Evolutionary conservation across 1,140 invertebrate species (phyloP), one percentile per base, ranked within the genome.

Genomic region (Ylistrum balloti): DNA sequence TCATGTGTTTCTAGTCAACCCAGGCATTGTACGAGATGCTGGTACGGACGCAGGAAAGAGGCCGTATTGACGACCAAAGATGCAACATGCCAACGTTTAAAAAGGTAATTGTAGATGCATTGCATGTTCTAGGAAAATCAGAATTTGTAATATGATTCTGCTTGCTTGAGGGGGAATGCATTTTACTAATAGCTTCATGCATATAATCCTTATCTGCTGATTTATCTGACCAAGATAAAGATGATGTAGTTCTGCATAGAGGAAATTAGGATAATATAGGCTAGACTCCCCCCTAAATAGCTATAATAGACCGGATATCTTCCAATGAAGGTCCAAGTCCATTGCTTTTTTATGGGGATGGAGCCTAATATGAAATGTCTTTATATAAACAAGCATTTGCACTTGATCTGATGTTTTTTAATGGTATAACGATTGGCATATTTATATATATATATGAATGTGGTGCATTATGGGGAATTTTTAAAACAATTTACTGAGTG

Each of bases 51-150:
- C 87, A 91, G 35, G 90, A 99, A 97, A 98, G 98, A 97, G 98
- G 98, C 89, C 97, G 99, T 86, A 96, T 99, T 94, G 98, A 99
- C 95, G 98, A 99, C 97, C 99, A 99, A 97, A 97, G 99, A 96
- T 99, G 98, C 96, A 98, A 98, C 90, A 97, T 99, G 93, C 33
- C 86, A 28, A 74, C 56, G 22, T 74, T 74, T 28, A 74, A 74
- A 28, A 74, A 74, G 56, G 56, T 74, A 74, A 74, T n/a, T n/a
- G 56, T 74, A 74, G 56, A 74, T 17, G 3, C 17, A 74, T 74
- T 28, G 56, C 56, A 74, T 74, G 56, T 28, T 74, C 22, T 74
- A 74, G 56, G 17, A 74, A 74, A 74, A 22, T n/a, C 17, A n/a
- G 17, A 13, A 7, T 38, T 17, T 74, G 56, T 74, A 74, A 74